phyloP scores from a whole-genome alignment of 2,113 vertebrate genomes.

The Anguilla japonica region DNA sequence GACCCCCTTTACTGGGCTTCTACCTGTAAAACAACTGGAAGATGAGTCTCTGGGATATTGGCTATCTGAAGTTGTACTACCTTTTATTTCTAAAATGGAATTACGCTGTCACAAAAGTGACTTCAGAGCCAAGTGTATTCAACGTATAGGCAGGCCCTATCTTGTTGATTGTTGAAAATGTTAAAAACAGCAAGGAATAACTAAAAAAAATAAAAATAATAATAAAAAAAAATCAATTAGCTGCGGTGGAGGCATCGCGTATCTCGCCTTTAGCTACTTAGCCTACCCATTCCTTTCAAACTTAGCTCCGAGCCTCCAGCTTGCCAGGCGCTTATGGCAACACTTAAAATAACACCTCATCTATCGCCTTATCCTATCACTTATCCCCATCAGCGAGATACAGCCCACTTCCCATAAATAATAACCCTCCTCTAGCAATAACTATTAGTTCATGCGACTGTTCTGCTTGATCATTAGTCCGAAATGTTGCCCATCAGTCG shows the following conservation, averaged over 20 bases:
- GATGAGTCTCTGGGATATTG: no score
- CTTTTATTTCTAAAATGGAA: no score
- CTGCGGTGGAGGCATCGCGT: background rate
- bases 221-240: no score
- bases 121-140: no score
- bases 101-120: no score
- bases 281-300: background rate
- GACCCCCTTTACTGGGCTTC: no score
- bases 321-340: background rate
- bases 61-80: no score
- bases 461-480: background rate
- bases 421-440: background rate
- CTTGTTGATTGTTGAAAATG: no score
- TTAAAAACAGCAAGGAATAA: no score
- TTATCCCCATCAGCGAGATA: background rate
- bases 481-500: background rate
- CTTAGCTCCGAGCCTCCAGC: background rate
- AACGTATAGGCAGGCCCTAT: no score
- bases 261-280: background rate
- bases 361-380: background rate
- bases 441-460: background rate
- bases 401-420: slow-evolving; percentile 10
- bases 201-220: no score
- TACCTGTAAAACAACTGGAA: no score
- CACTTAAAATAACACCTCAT: background rate